Evolutionary conservation across 2,888 invertebrate genomes (phyloP), one percentile per base, ranked within the genome.

Genomic region (Apotomis turbidana): DNA sequence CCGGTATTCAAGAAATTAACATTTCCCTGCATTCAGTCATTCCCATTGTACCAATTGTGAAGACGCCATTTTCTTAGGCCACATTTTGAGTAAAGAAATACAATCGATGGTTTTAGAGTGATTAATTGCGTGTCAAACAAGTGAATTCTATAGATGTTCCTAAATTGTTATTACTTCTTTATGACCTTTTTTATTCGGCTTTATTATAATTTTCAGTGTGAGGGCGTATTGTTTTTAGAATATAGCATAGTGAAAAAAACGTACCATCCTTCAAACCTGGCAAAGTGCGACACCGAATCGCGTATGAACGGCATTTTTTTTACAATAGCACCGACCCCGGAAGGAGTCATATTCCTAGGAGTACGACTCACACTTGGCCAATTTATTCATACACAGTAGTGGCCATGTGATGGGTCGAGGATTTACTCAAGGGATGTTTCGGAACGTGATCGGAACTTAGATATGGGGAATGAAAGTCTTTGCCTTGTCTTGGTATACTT

Each of bases 1-100:
- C 8, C 9, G 69, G 49, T 44, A 55, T 71, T 71, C 71, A 66
- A 71, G 63, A 71, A 71, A 71, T 71, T 66, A 66, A 66, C 60
- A 71, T 66, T 71, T 52, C 60, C 49, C 10, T 71, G 66, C 71
- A 66, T 71, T 71, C 70, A 66, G 54, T 38, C 60, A 66, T 71
- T 59, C 59, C 59, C 49, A 71, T 71, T 71, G 60, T 71, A 52
- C 27, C 6, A 59, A 52, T 59, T 59, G 54, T 54, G 52, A 60
- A 54, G 52, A 44, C 59, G 55, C 55, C 52, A 15, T 46, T 70
- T 59, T 38, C 36, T 59, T 13, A 64, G 41, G 15, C 36, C 63
- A 27, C 6, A 59, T 59, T 59, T 44, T 52, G 5, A 13, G 41
- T 51, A 62, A 57, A 51, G 13, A 38, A 61, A 15, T 55, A 55